Evolutionary conservation across 1,140 invertebrate genomes (phyloP), one percentile per base, ranked within the genome.

Genomic region (Littorina saxatilis): DNA sequence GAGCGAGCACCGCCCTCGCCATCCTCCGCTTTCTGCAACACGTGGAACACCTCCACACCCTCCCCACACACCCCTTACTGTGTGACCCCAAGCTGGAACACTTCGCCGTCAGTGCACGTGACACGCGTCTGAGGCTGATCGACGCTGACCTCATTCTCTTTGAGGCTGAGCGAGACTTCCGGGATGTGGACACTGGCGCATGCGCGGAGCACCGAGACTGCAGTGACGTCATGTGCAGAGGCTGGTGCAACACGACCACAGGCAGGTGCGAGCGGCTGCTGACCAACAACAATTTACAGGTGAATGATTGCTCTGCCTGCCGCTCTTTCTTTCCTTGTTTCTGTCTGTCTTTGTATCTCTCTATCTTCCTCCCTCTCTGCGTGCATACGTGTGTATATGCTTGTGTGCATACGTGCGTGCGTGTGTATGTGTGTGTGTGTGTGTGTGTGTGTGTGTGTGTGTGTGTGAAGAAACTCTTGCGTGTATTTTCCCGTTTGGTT

Each of bases 151-250:
- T 37, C 23, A 15, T 68, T 68, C 66, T 68, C 35, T 68, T 68
- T 68, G 66, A 68, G 9, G 9, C 66, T 7, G 66, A 5, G 9
- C 2, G 13, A 17, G 9, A 29, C 29, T n/a, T n/a, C n/a, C n/a
- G n/a, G n/a, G 66, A 39, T 2, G 66, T 39, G 37, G 66, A 39
- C 20, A 39, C 35, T 0, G 66, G 66, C 15, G 35, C 13, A 20
- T 68, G 66, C 66, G 23, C 32, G 0, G 35, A 68, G 13, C 66
- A 68, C 66, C 5, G 39, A 35, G 32, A 68, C 66, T 68, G 66
- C 66, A 68, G 66, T 39, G 66, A 68, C 66, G 66, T 68, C 66
- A 37, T 37, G 66, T 68, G 66, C 66, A 68, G 66, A 20, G 66
- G 66, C 5, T 68, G 66, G 66, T 68, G 66, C 66, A 35, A 35